phyloP scores from a whole-genome alignment of 2,797 vertebrate genomes.

The Denticeps clupeoides region DNA sequence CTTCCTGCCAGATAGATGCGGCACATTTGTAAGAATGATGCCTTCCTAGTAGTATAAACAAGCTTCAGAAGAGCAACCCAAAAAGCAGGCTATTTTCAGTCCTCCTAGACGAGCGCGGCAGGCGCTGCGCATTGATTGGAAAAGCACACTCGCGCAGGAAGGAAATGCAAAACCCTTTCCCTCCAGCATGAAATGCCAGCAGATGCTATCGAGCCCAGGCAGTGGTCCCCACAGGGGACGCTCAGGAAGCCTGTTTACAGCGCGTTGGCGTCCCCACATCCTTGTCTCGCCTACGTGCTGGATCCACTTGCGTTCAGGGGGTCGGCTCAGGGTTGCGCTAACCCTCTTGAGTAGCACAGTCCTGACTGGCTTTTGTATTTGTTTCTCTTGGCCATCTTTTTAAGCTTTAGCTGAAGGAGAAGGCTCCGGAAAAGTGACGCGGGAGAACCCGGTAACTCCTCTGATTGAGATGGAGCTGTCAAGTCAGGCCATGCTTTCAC shows the following conservation, averaged over 20 bases:
- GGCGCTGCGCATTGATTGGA: constrained; percentile 31
- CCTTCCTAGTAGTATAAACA: too few relatives aligned
- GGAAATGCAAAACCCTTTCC: constrained; percentile 31
- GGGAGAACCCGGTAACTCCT: too few relatives aligned
- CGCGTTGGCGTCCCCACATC: constrained; percentile 8
- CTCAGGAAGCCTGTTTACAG: constrained; percentile 28
- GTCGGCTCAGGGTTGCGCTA: constrained; percentile 28
- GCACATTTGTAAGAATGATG: too few relatives aligned
- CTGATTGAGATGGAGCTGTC: too few relatives aligned
- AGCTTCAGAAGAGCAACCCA: neutral
- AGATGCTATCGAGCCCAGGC: constrained; percentile 42
- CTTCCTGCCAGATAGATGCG: too few relatives aligned
- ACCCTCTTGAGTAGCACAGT: constrained; percentile 9
- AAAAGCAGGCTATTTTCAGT: constrained; percentile 1
- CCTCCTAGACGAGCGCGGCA: constrained; percentile 13
- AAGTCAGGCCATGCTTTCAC: too few relatives aligned
- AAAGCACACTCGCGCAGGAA: constrained; percentile 35
- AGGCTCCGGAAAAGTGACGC: too few relatives aligned
- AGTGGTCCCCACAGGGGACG: constrained; percentile 28
- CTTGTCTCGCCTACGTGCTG: constrained; percentile 25
- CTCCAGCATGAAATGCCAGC: constrained; percentile 40
- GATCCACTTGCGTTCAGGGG: constrained; percentile 3
- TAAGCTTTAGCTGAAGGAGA: too few relatives aligned
- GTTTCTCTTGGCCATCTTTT: neutral
- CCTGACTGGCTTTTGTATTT: neutral